Conservation (phyloP, 2,797 vertebrate genomes). For the Hoplostethus mediterraneus region DNA sequence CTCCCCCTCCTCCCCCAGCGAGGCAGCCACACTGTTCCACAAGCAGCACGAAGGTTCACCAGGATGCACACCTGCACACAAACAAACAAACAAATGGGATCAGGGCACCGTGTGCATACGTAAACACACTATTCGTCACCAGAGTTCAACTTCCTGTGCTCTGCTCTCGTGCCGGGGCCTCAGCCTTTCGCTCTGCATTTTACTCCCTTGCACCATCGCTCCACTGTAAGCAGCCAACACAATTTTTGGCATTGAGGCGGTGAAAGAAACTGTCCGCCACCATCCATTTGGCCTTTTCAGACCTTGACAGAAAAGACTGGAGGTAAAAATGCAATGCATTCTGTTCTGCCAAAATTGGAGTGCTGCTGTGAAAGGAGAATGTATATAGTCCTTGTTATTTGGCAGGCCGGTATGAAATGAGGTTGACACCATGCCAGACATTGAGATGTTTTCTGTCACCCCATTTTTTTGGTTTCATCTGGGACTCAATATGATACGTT, state of each 20-base stretch:
- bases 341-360: conserved; percentile 61
- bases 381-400: conserved; percentile 63
- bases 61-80: conserved; percentile 17
- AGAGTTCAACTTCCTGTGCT: conserved; percentile 66
- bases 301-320: conserved; percentile 66
- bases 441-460: conserved; percentile 72
- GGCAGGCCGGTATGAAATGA: conserved; percentile 52
- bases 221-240: conserved; percentile 68
- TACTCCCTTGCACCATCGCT: conserved; percentile 58
- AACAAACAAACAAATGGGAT: conserved; percentile 34
- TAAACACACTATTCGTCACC: conserved; percentile 30
- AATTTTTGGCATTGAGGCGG: conserved; percentile 69
- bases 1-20: conserved; percentile 50
- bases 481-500: conserved; percentile 69
- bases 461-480: conserved; percentile 38
- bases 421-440: conserved; percentile 65
- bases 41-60: conserved; percentile 48
- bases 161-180: conserved; percentile 65
- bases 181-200: conserved; percentile 72
- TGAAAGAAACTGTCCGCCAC: conserved; percentile 71
- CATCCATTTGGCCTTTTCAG: conserved; percentile 73
- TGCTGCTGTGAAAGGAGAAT: conserved; percentile 50
- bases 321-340: conserved; percentile 67
- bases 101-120: background rate
- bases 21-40: conserved; percentile 45